Percentiles rank a stretch among this genome's conserved stretches.
Conservation (phyloP, 1,140 invertebrate genomes). For the Pogonus chalceus region DNA sequence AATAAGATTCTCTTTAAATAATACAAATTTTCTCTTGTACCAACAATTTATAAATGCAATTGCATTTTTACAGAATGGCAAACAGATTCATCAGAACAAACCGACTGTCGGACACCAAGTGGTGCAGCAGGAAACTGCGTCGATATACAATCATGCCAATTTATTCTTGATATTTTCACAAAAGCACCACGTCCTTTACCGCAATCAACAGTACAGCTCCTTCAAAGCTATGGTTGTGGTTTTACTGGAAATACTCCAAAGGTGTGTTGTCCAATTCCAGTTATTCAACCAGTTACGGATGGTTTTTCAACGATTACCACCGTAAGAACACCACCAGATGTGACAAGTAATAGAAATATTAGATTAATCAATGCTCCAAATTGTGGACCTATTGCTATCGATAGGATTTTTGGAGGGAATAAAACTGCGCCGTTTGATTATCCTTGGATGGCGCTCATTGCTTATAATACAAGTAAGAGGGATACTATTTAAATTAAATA, state of each 20-base stretch:
- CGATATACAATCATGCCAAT: slow-evolving; percentile 30
- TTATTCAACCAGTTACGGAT: slow-evolving; percentile 6
- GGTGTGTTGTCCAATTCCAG: slow-evolving; percentile 38
- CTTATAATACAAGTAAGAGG: slow-evolving; percentile 38
- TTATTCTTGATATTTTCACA: slow-evolving; percentile 27
- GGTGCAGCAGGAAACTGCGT: slow-evolving; percentile 33
- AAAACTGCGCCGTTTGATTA: slow-evolving; percentile 47
- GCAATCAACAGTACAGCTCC: slow-evolving; percentile 12
- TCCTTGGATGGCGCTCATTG: slow-evolving; percentile 56
- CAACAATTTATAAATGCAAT: too few species aligned
- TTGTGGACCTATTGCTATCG: slow-evolving; percentile 34
- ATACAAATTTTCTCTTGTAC: too few species aligned
- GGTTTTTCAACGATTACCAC: not conserved
- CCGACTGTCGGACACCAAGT: slow-evolving; percentile 32
- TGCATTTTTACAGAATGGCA: slow-evolving; percentile 28
- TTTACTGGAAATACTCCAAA: slow-evolving; percentile 33
- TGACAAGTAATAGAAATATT: slow-evolving; percentile 44
- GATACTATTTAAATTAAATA: slow-evolving; percentile 8
- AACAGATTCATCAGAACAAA: slow-evolving; percentile 19
- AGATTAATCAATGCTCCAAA: slow-evolving; percentile 33
- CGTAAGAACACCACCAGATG: slow-evolving; percentile 31
- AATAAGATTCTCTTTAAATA: too few species aligned
- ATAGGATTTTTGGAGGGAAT: slow-evolving; percentile 45
- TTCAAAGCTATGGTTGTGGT: slow-evolving; percentile 39
- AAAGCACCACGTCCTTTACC: slow-evolving; percentile 29